phyloP scores from a whole-genome alignment of 1,140 invertebrate species.

The Drosophila equinoxialis region DNA sequence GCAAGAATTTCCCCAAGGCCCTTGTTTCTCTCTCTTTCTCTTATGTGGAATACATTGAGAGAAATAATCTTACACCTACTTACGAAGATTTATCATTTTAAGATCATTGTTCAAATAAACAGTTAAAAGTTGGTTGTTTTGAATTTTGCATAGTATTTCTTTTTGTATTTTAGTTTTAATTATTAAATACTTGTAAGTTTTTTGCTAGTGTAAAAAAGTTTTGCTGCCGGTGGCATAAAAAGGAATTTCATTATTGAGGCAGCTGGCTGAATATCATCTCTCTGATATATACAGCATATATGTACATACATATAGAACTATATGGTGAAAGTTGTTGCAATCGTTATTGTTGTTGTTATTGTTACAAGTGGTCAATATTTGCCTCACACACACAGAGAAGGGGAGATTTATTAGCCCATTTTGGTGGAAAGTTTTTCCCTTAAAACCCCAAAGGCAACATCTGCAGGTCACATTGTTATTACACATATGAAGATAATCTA shows the following conservation, averaged over 20 bases:
- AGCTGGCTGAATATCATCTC: conserved; percentile 27
- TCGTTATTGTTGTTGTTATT: conserved; percentile 16
- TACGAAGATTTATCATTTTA: neutral
- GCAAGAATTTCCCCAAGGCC: conserved; percentile 7
- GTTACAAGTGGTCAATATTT: conserved; percentile 33
- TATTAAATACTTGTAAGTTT: neutral
- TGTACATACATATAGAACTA: neutral
- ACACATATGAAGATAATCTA: conserved; percentile 10
- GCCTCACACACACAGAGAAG: conserved; percentile 32
- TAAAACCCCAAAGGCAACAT: conserved; percentile 42
- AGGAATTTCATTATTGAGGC: conserved; percentile 53
- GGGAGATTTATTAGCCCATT: conserved; percentile 59
- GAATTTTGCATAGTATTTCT: neutral
- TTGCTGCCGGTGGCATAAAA: conserved; percentile 13
- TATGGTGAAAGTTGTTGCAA: conserved; percentile 19
- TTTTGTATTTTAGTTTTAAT: neutral
- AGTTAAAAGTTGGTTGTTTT: neutral
- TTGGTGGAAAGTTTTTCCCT: conserved; percentile 55
- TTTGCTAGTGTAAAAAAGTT: conserved; percentile 12
- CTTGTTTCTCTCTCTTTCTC: neutral
- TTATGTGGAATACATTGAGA: neutral
- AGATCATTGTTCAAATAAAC: neutral
- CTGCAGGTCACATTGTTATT: conserved; percentile 38
- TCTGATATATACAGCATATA: conserved; percentile 1
- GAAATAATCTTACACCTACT: neutral